Evolutionary conservation across 2,113 vertebrate genomes (phyloP).

Genomic region (Brevimyrus niger): DNA sequence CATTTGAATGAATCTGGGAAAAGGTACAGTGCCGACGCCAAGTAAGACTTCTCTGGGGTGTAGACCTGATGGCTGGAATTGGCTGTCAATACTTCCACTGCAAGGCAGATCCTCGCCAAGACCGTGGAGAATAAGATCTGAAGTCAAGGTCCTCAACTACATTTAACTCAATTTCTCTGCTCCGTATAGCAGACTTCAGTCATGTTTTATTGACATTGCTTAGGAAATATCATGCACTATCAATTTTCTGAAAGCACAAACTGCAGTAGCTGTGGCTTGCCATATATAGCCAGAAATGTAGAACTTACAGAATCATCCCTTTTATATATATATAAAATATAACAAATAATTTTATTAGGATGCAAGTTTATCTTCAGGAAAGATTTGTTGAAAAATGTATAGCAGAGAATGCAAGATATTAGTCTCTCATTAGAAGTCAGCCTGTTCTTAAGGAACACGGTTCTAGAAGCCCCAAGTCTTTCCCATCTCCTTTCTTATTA

Average conservation of each 20-base stretch:
- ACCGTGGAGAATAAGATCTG: conserved; percentile 12
- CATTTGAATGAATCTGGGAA: conserved; percentile 41
- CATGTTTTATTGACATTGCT: background rate
- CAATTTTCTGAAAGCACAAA: background rate
- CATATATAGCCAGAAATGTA: background rate
- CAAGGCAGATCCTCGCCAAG: background rate
- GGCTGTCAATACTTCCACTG: conserved; percentile 25
- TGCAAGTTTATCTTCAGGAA: background rate
- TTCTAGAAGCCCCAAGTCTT: background rate
- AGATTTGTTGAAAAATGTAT: background rate
- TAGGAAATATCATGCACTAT: background rate
- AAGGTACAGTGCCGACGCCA: conserved; percentile 13
- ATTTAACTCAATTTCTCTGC: background rate
- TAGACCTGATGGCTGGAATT: conserved; percentile 19
- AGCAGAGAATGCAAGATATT: background rate
- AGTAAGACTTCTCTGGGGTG: conserved; percentile 23
- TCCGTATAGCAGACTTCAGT: background rate
- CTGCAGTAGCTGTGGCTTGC: background rate
- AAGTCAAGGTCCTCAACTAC: background rate
- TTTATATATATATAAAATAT: background rate
- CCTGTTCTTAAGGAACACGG: background rate
- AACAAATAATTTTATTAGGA: background rate
- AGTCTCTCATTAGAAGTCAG: background rate
- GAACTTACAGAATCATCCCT: background rate
- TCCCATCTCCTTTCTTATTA: conserved; percentile 10